Evolutionary conservation across 2,888 invertebrate genomes (phyloP).

Genomic region (Nomada fucata): DNA sequence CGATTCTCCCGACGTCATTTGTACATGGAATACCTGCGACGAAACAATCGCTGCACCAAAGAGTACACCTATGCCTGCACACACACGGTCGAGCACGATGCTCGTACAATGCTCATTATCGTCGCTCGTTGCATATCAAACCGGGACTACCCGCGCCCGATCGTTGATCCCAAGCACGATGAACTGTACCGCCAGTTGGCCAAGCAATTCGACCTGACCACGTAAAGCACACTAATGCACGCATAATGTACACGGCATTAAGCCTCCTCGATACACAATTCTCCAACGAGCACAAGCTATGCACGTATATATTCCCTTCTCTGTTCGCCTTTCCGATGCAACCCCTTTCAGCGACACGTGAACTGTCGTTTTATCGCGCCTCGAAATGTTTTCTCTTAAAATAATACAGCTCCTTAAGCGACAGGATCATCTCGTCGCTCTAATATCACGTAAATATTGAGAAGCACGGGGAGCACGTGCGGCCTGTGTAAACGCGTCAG

Average conservation of each 20-base stretch:
- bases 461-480: conserved; percentile 62
- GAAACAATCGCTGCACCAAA: conserved; percentile 31
- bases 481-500: conserved; percentile 57
- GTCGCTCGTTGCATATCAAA: conserved; percentile 58
- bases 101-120: conserved; percentile 54
- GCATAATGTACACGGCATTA: neutral
- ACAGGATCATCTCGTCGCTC: conserved; percentile 46
- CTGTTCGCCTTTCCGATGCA: neutral
- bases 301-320: neutral
- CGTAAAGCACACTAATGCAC: neutral
- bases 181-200: conserved; percentile 55
- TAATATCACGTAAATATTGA: conserved; percentile 55
- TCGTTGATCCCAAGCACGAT: conserved; percentile 37
- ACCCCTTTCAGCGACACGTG: conserved; percentile 2
- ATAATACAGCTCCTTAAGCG: conserved; percentile 36
- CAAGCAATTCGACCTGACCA: conserved; percentile 44
- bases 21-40: conserved; percentile 23
- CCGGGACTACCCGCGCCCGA: conserved; percentile 34
- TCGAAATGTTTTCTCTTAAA: conserved; percentile 36
- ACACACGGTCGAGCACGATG: conserved; percentile 21
- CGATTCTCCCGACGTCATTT: conserved; percentile 24
- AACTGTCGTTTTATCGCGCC: neutral
- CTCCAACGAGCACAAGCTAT: neutral
- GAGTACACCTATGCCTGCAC: conserved; percentile 18
- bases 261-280: neutral